Conservation (phyloP, 1,140 invertebrate genomes). For the Papilio polyxenes region DNA sequence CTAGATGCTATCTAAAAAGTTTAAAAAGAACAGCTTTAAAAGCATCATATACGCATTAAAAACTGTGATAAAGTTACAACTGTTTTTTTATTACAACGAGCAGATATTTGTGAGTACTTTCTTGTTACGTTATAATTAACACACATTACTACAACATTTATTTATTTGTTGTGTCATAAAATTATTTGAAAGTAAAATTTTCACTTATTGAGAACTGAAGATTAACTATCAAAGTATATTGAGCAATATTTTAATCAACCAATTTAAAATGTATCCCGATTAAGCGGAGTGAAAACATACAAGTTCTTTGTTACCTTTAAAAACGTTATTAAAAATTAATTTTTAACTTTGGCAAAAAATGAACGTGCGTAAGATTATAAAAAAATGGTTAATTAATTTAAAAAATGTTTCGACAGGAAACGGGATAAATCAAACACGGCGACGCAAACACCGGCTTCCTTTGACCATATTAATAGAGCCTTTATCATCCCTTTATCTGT, state of each 20-base stretch:
- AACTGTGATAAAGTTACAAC: neutral
- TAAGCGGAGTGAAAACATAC: neutral
- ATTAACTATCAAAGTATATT: neutral
- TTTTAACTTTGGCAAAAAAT: conserved; percentile 8
- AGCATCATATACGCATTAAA: neutral
- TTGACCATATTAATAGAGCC: conserved; percentile 64
- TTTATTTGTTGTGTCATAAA: neutral
- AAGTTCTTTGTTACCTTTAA: conserved; percentile 4
- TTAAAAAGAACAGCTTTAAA: conserved; percentile 17
- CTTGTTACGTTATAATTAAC: neutral
- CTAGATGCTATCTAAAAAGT: conserved; percentile 26
- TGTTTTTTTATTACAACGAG: neutral
- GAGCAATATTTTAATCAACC: neutral
- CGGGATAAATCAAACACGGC: conserved; percentile 56
- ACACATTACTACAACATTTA: neutral
- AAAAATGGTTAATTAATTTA: conserved; percentile 37
- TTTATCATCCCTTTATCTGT: conserved; percentile 58
- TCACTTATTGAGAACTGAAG: neutral
- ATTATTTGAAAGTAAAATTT: neutral
- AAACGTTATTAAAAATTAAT: conserved; percentile 18
- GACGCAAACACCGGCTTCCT: conserved; percentile 64
- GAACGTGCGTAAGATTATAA: neutral
- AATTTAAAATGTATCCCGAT: neutral
- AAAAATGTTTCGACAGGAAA: conserved; percentile 44
- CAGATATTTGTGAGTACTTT: neutral